A percentile compares a stretch with the other conserved stretches of the same genome.
phyloP scores from a whole-genome alignment of 2,888 invertebrate genomes.

The Trissonchulus sp. region DNA sequence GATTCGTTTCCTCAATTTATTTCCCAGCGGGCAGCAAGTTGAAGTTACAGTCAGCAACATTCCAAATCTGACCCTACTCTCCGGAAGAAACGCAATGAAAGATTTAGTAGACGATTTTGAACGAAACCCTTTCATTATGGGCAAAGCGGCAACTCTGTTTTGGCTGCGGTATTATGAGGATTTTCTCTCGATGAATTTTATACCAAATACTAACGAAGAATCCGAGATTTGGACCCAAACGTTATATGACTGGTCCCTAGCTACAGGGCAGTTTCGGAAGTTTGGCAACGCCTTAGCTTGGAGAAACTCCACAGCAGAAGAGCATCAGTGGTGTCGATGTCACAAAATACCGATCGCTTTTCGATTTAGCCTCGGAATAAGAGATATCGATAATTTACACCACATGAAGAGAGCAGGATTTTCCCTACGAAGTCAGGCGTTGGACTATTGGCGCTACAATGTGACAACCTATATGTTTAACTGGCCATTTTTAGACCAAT shows the following conservation, averaged over 20 bases:
- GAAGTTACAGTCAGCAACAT: slow-evolving; percentile 41
- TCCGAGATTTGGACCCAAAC: background rate
- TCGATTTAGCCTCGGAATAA: slow-evolving; percentile 29
- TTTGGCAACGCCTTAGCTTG: background rate
- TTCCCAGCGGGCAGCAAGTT: slow-evolving; percentile 40
- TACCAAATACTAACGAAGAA: background rate
- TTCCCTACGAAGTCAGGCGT: slow-evolving; percentile 42
- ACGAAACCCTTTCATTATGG: slow-evolving; percentile 15
- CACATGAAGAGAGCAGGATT: slow-evolving; percentile 45
- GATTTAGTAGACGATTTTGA: slow-evolving; percentile 22
- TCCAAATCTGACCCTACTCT: slow-evolving; percentile 42
- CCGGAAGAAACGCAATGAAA: slow-evolving; percentile 31
- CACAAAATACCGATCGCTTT: background rate
- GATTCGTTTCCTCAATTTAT: too few relatives aligned
- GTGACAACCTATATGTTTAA: slow-evolving; percentile 51
- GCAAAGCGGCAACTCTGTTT: slow-evolving; percentile 16
- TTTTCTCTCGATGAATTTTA: background rate
- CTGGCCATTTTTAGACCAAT: slow-evolving; percentile 52
- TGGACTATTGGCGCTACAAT: slow-evolving; percentile 43
- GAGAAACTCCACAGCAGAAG: background rate
- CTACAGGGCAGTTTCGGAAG: background rate
- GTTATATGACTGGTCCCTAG: background rate
- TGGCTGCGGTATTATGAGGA: slow-evolving; percentile 13
- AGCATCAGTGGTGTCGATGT: background rate
- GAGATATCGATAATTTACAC: slow-evolving; percentile 46